Evolutionary conservation across 2,888 invertebrate species (phyloP), one percentile per base, ranked within the genome.

Genomic region (Brassicogethes aeneus): DNA sequence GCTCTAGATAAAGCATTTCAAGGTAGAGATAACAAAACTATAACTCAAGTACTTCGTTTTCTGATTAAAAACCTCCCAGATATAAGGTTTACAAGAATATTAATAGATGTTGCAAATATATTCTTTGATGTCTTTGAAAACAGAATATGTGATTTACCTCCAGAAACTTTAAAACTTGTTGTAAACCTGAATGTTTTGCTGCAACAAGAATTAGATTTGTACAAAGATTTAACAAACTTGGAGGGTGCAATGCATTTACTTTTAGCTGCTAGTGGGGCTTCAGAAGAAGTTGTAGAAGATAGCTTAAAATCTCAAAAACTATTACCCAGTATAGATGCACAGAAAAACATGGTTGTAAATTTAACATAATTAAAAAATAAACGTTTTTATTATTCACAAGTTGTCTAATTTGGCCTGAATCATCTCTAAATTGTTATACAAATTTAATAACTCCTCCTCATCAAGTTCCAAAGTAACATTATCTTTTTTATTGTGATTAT

Each of bases 121-220:
- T 74, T 93, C 43, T 64, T 91, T 45, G 88, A 88, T 69, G 76
- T 83, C 1, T 86, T 82, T 62, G 83, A 82, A 54, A 75, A 75
- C 41, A 72, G 71, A 53, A 65, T 83, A n/a, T 72, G 77, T 47
- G 66, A 73, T 48, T 73, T 82, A 53, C 77, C 80, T 15, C 74
- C 79, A 13, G 71, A 77, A 42, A 70, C 83, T 31, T 71, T 79
- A 34, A 70, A 73, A 46, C 66, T 80, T 44, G 77, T 89, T 51
- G 70, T 72, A 39, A 65, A 73, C 7, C 69, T 93, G 2, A 69
- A 74, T 29, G 67, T 74, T 36, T 70, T 77, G 44, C 66, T 92
- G 15, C 70, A 75, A 47, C 74, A 76, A 45, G 91, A 92, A 69
- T 74, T 80, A 42, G 69, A 77, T 29, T 68, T 85, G n/a, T 78